Evolutionary conservation across 2,113 vertebrate species (phyloP), one percentile per base, ranked within the genome.

Genomic region (Strigops habroptila): DNA sequence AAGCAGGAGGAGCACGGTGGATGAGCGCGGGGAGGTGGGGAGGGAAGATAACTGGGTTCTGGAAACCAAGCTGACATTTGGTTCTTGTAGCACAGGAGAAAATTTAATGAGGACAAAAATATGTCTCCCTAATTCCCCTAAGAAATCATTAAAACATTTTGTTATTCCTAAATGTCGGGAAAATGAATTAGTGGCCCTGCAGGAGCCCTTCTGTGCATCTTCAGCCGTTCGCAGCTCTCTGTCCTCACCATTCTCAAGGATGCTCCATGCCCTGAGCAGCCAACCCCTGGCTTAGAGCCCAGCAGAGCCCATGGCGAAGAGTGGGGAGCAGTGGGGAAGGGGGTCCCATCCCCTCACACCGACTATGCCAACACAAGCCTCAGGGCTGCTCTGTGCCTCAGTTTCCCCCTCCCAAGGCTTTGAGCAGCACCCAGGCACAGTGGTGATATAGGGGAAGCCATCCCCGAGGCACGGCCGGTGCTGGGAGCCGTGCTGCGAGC

Each of bases 81-180:
- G 86, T 95, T 97, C 97, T 97, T 33, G 70, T 93, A 95, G 97
- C 95, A 79, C 92, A 89, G 92, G 93, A 97, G 96, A 97, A 97
- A 97, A 98, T 97, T 97, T 97, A 98, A 98, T 97, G 97, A 98
- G 97, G 95, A 97, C 95, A 94, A 97, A 97, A 98, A 98, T 97
- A 97, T 68, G 86, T 97, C 97, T 97, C 97, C 95, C 86, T 85
- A 97, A 98, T 97, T 98, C 98, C 98, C 98, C 89, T 86, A 97
- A 98, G 98, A 98, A 98, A 98, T 97, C 97, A 98, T 98, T 97
- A 98, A 98, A 98, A 97, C 97, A 97, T 97, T 98, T 96, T 97
- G 97, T 98, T 98, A 97, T 98, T 98, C 98, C 97, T 98, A 98
- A 98, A 98, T 88, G 98, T 97, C 98, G 98, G 77, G 84, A 86